Conservation (phyloP, 2,113 vertebrate species). For the Phasianus colchicus region DNA sequence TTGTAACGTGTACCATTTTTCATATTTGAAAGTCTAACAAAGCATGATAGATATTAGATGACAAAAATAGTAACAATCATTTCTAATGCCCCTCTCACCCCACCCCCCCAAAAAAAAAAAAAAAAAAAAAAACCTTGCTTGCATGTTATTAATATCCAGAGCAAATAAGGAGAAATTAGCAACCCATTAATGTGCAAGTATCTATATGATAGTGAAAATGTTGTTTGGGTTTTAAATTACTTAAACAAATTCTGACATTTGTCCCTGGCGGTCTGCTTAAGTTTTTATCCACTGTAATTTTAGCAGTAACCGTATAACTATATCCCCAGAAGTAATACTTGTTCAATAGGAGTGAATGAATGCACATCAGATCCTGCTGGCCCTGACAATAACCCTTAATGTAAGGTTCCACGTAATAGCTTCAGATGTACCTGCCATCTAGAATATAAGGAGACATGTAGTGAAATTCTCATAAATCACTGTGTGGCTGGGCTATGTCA, state of each 20-base stretch:
- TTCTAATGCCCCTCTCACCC: neutral
- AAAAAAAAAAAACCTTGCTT: neutral
- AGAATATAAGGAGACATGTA: constrained; percentile 69
- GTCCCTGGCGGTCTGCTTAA: neutral
- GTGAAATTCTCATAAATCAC: constrained; percentile 75
- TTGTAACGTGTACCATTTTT: neutral
- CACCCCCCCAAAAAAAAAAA: accelerated
- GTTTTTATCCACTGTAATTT: neutral
- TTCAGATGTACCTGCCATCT: constrained; percentile 76
- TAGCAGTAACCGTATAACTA: neutral
- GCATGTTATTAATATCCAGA: neutral
- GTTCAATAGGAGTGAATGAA: constrained; percentile 68
- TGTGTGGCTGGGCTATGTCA: constrained; percentile 77
- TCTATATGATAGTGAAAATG: neutral
- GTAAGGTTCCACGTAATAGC: constrained; percentile 72
- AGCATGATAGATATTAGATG: neutral
- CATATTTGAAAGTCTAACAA: neutral
- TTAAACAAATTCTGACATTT: neutral
- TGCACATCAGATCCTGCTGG: constrained; percentile 73
- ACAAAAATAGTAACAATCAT: neutral
- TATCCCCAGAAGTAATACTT: constrained; percentile 63
- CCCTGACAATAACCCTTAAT: constrained; percentile 69
- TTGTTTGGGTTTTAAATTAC: neutral
- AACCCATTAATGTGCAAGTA: neutral
- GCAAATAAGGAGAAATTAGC: neutral